These are phyloP conservation scores for Mantis religiosa DNA, from an alignment of 2,888 invertebrate genomes.

Conservation along the genomic window DNA sequence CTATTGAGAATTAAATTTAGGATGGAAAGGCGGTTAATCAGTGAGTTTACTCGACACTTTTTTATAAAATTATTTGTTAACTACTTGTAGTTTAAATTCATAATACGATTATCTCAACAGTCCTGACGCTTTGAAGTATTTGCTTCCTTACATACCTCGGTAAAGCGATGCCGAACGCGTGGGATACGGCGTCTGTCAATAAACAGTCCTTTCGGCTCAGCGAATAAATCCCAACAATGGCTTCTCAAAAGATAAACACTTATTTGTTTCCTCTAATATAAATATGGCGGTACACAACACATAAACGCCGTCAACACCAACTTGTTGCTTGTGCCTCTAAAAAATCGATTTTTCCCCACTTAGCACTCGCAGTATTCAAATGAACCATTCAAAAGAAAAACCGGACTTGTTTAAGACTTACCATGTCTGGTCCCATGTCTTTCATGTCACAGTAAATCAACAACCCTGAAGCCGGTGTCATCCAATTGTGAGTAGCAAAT, in stretches of 20 bases:
- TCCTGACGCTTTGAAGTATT: too few species aligned
- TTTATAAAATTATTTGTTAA: too few species aligned
- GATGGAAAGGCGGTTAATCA: too few species aligned
- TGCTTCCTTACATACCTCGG: neutral
- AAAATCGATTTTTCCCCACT: constrained; percentile 9
- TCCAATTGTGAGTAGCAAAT: constrained; percentile 16
- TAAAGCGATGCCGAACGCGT: neutral
- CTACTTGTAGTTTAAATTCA: too few species aligned
- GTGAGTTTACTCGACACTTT: too few species aligned
- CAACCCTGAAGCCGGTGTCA: constrained; percentile 25
- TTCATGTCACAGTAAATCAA: constrained; percentile 57
- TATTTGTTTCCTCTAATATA: neutral
- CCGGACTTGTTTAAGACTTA: constrained; percentile 44
- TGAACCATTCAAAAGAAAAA: neutral
- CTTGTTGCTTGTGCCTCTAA: constrained; percentile 43
- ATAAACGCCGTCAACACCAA: constrained; percentile 9
- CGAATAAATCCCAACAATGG: too few species aligned
- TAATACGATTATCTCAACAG: too few species aligned
- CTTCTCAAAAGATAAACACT: neutral
- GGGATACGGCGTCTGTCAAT: neutral
- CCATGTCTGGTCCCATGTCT: constrained; percentile 80
- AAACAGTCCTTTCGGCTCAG: too few species aligned
- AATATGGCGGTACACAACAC: neutral
- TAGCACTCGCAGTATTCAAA: neutral
- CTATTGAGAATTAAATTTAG: too few species aligned